Evolutionary conservation across 2,113 vertebrate species (phyloP).

Genomic region (Paratilapia polleni): DNA sequence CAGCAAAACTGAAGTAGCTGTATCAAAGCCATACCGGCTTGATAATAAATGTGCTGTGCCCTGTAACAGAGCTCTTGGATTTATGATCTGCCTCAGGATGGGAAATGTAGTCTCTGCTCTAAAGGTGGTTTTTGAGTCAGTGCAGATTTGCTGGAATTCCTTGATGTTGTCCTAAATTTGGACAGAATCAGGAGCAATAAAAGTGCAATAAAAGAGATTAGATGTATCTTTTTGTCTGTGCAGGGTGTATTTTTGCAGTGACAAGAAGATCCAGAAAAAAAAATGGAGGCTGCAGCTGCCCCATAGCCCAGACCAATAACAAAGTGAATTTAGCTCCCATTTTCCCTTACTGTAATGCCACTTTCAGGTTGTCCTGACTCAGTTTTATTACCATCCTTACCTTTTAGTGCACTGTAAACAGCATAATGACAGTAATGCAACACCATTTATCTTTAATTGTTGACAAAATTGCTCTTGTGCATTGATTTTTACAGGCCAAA

Average conservation of each 20-base stretch:
- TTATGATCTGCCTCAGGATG: slow-evolving; percentile 19
- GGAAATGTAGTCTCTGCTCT: slow-evolving; percentile 13
- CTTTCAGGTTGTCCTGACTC: background rate
- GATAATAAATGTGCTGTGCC: slow-evolving; percentile 18
- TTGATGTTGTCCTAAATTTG: background rate
- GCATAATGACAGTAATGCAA: background rate
- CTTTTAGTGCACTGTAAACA: background rate
- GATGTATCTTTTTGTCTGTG: background rate
- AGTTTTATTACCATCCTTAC: background rate
- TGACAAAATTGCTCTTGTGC: background rate
- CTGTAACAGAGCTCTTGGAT: slow-evolving; percentile 18
- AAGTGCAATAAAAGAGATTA: no score
- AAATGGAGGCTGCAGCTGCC: background rate
- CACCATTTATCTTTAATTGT: background rate
- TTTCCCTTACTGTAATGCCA: background rate
- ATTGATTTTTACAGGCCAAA: background rate
- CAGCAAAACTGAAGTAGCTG: slow-evolving; percentile 1
- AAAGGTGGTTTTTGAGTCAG: slow-evolving; percentile 1
- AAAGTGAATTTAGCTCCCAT: background rate
- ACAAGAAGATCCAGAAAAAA: background rate
- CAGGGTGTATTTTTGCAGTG: background rate
- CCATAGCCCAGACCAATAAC: background rate
- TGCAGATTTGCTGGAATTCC: background rate
- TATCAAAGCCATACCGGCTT: background rate
- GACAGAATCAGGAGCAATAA: background rate